phyloP scores from a whole-genome alignment of 2,888 invertebrate genomes.

The Osedax fenrisi region DNA sequence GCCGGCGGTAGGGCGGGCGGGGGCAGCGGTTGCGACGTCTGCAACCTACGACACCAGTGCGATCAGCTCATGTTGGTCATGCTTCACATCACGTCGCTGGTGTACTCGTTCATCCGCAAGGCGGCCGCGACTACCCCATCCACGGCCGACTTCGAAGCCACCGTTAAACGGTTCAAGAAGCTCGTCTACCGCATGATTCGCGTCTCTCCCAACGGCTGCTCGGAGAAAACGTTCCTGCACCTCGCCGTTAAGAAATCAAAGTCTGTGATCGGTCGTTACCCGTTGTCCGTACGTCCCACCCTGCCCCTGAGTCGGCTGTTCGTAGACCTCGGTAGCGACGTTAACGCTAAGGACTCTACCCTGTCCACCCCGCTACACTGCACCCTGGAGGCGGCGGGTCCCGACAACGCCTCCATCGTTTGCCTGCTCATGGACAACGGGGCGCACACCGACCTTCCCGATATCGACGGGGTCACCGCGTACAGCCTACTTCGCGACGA shows the following conservation, averaged over 20 bases:
- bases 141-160: neutral
- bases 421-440: constrained; percentile 65
- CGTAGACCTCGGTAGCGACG: neutral
- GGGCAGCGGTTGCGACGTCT: neutral
- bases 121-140: neutral
- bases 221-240: constrained; percentile 55
- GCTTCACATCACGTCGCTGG: constrained; percentile 56
- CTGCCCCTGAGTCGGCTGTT: constrained; percentile 59
- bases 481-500: constrained; percentile 44
- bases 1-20: neutral
- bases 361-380: constrained; percentile 56
- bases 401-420: constrained; percentile 53
- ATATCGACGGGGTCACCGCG: constrained; percentile 42
- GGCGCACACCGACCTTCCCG: constrained; percentile 66
- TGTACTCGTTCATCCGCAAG: constrained; percentile 34
- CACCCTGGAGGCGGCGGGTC: constrained; percentile 33
- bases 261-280: constrained; percentile 59
- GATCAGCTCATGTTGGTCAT: constrained; percentile 75
- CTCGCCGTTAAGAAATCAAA: constrained; percentile 71
- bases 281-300: constrained; percentile 63
- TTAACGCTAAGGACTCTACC: neutral
- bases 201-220: constrained; percentile 55
- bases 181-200: constrained; percentile 68
- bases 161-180: constrained; percentile 56
- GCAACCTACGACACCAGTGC: constrained; percentile 53